Evolutionary conservation across 2,888 invertebrate species (phyloP), one percentile per base, ranked within the genome.

Genomic region (Caenorhabditis sulstoni): DNA sequence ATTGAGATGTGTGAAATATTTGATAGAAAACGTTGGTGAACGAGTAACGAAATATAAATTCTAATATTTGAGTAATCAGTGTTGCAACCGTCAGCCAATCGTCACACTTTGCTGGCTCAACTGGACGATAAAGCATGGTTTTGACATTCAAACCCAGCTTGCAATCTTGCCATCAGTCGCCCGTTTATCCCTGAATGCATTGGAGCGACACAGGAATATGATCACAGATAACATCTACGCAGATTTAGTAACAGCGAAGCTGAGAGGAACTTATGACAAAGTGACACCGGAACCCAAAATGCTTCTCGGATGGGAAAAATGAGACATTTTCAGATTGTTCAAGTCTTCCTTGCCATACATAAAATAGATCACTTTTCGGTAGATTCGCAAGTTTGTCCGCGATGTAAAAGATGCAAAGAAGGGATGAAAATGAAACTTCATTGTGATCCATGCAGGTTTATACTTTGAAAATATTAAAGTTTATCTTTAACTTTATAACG

Each of bases 71-170:
- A n/a, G n/a, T 50, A 29, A 5, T 29, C 53, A 84, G 82, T 73
- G 78, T 12, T 81, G 70, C n/a, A 41, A 35, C 4, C 55, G 79
- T 5, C 81, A 81, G 41, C 88, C 90, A 8, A 86, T 90, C 75
- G 88, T 88, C n/a, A 88, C 86, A 0, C 66, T 90, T 9, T 90
- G 88, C 53, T 87, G 88, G 89, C 81, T 89, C 35, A 87, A 88
- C 57, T 89, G 89, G 89, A 78, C 81, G 18, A 80, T 90, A 18
- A 88, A 88, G 55, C 88, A 90, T 68, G 80, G 85, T 9, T 89
- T 87, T 61, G 87, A 88, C 29, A 65, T 74, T 5, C 74, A 75
- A 45, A 79, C 79, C 2, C 79, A 79, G 44, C 47, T 66, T 14
- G 83, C 87, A 4, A 85, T 89, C 22, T 74, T 88, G 5, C 87